Evolutionary conservation across 2,797 vertebrate genomes (phyloP).

Genomic region (Rhinella marina): DNA sequence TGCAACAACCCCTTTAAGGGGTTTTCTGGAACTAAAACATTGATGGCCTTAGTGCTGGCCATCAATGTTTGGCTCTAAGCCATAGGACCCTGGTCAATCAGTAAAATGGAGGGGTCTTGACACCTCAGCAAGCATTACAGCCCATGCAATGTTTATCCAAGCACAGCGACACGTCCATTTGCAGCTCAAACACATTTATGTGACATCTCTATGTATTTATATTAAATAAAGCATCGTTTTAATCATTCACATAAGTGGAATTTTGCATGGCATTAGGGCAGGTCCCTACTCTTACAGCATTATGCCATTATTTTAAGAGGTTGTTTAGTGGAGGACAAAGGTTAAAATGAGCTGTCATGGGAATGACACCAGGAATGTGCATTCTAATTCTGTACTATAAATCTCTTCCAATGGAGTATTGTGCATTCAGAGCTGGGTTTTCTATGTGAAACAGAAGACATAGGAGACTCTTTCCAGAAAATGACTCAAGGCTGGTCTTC

Average conservation of each 20-base stretch:
- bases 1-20: too few species aligned
- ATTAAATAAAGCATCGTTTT: neutral
- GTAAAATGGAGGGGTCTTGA: neutral
- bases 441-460: neutral
- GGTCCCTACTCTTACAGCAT: neutral
- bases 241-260: constrained; percentile 5
- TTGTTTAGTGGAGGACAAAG: constrained; percentile 31
- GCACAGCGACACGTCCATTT: neutral
- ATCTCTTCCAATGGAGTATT: neutral
- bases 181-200: too few species aligned
- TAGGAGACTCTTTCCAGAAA: neutral
- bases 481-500: neutral
- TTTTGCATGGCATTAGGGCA: neutral
- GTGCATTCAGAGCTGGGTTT: neutral
- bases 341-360: constrained; percentile 36
- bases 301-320: constrained; percentile 30
- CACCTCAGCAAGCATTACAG: neutral
- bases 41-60: too few species aligned
- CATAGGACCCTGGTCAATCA: too few species aligned
- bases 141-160: neutral
- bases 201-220: neutral
- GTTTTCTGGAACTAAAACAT: too few species aligned
- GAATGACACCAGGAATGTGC: constrained; percentile 22
- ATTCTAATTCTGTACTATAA: neutral
- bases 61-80: too few species aligned